A percentile compares a stretch with the other conserved stretches of the same genome.
phyloP scores from a whole-genome alignment of 2,888 invertebrate species.

The Antheraea assamensis region DNA sequence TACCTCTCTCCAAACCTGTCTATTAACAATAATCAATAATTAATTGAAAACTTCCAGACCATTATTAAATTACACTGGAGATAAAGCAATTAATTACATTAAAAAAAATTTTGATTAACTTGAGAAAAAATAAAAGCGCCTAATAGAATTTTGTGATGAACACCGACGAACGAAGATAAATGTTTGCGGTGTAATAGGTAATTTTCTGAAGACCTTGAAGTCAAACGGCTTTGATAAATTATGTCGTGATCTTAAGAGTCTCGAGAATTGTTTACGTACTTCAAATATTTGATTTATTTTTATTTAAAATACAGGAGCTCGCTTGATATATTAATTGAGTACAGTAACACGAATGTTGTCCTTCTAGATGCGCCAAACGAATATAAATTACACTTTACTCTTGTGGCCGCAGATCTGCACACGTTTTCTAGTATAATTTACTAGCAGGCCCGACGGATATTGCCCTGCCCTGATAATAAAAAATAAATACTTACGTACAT shows the following conservation, averaged over 20 bases:
- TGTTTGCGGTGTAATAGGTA: slow-evolving; percentile 26
- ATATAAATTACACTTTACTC: background rate
- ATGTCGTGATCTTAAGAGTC: slow-evolving; percentile 14
- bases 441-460: no score
- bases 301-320: background rate
- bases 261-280: slow-evolving; percentile 16
- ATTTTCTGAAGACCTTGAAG: slow-evolving; percentile 24
- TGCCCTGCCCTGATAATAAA: no score
- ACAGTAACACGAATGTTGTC: background rate
- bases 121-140: slow-evolving; percentile 19
- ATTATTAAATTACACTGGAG: slow-evolving; percentile 17
- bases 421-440: background rate
- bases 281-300: background rate
- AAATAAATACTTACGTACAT: no score
- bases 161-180: slow-evolving; percentile 24
- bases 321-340: background rate
- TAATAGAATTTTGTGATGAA: slow-evolving; percentile 25
- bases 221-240: slow-evolving; percentile 25
- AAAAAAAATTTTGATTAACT: slow-evolving; percentile 21
- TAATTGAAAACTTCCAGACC: background rate
- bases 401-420: no score
- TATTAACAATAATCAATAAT: background rate
- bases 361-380: background rate
- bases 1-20: background rate
- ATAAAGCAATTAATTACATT: background rate